phyloP scores from a whole-genome alignment of 2,888 invertebrate species.

The Hemistola chrysoprasaria region DNA sequence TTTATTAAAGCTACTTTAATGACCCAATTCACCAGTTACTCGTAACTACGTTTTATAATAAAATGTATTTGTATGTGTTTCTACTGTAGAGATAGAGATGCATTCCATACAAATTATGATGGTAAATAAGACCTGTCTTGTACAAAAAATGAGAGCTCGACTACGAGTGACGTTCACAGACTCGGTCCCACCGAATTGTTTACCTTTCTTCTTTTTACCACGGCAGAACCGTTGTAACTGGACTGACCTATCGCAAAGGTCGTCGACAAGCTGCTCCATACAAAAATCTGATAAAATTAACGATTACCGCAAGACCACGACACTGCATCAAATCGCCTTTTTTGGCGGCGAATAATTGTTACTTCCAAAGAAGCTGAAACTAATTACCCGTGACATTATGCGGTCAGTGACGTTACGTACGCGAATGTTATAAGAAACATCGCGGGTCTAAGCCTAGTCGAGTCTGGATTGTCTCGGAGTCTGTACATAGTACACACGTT shows the following conservation, averaged over 20 bases:
- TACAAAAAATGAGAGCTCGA: background rate
- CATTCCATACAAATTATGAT: too few relatives aligned
- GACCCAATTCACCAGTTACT: too few relatives aligned
- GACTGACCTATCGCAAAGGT: slow-evolving; percentile 41
- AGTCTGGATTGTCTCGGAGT: slow-evolving; percentile 50
- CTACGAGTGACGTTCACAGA: slow-evolving; percentile 6
- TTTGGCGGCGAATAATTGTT: slow-evolving; percentile 40
- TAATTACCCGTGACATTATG: slow-evolving; percentile 49
- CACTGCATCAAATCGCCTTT: slow-evolving; percentile 37
- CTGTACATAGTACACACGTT: slow-evolving; percentile 35
- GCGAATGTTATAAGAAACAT: slow-evolving; percentile 44
- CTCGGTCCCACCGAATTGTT: slow-evolving; percentile 31
- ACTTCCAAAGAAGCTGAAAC: slow-evolving; percentile 28
- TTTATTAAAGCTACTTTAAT: too few relatives aligned
- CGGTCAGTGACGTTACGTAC: slow-evolving; percentile 47
- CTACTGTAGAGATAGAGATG: too few relatives aligned
- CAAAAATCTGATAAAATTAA: slow-evolving; percentile 37
- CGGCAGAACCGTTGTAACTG: slow-evolving; percentile 51
- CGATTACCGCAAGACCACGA: slow-evolving; percentile 30
- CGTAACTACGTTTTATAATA: too few relatives aligned
- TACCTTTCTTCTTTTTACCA: slow-evolving; percentile 39
- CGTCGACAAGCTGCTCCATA: slow-evolving; percentile 36
- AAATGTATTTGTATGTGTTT: too few relatives aligned
- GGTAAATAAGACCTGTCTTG: too few relatives aligned
- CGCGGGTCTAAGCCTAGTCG: slow-evolving; percentile 38